These are phyloP conservation scores for Ptychochromis oligacanthus DNA, from an alignment of 2,113 vertebrate species.

Conservation along the genomic window DNA sequence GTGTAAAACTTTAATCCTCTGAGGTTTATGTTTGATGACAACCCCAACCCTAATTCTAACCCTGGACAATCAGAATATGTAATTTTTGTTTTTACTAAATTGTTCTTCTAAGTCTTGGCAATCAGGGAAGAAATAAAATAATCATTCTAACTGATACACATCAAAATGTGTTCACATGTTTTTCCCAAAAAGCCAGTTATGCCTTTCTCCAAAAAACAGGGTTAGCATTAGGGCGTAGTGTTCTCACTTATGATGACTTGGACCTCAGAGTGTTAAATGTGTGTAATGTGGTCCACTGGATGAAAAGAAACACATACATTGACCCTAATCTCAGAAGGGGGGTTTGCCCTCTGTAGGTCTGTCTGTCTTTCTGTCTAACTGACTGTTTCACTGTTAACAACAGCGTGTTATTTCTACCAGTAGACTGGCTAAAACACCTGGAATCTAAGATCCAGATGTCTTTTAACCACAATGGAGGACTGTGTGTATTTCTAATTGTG, in stretches of 20 bases:
- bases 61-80: too few relatives aligned
- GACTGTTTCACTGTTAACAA: not conserved
- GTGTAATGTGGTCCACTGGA: not conserved
- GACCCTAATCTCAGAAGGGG: not conserved
- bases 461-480: not conserved
- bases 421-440: conserved; percentile 41
- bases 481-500: conserved; percentile 19
- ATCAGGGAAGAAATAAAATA: too few relatives aligned
- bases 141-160: not conserved
- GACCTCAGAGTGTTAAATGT: not conserved
- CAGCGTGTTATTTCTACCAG: not conserved
- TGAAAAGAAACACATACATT: not conserved
- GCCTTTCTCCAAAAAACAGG: not conserved
- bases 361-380: conserved; percentile 6
- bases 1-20: too few relatives aligned
- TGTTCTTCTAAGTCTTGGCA: too few relatives aligned
- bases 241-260: not conserved
- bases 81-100: too few relatives aligned
- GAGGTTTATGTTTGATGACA: too few relatives aligned
- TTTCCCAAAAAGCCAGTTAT: not conserved
- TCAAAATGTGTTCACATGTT: too few relatives aligned
- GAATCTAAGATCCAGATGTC: conserved; percentile 20
- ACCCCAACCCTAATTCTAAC: too few relatives aligned
- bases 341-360: conserved; percentile 15
- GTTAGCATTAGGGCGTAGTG: not conserved